Conservation (phyloP, 2,113 vertebrate genomes). For the Dicentrarchus labrax region DNA sequence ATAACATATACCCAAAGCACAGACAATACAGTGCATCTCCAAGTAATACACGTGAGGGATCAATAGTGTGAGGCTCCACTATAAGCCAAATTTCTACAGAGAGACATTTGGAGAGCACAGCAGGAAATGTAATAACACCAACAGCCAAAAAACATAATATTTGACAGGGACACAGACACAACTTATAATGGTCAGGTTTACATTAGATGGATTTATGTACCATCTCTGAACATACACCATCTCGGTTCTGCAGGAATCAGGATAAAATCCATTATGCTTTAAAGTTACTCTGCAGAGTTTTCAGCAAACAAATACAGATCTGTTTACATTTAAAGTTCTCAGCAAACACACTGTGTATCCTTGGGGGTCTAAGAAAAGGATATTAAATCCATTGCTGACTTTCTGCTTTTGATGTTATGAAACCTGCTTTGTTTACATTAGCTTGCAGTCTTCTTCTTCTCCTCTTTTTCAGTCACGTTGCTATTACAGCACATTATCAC, state of each 20-base stretch:
- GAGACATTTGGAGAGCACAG: neutral
- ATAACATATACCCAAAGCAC: neutral
- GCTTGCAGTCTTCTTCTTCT: neutral
- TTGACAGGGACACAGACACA: neutral
- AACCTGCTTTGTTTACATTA: neutral
- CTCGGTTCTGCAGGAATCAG: neutral
- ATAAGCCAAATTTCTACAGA: neutral
- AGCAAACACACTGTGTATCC: neutral
- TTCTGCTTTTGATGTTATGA: neutral
- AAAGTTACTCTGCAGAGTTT: neutral
- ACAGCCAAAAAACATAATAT: constrained; percentile 2
- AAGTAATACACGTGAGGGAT: neutral
- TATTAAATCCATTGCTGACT: neutral
- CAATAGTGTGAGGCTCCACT: neutral
- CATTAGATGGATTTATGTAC: constrained; percentile 20
- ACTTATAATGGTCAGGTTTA: constrained; percentile 1
- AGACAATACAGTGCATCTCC: neutral
- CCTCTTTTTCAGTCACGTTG: neutral
- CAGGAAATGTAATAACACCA: constrained; percentile 5
- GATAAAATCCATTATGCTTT: neutral
- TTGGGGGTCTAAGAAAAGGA: neutral
- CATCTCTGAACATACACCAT: neutral
- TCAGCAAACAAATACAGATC: neutral
- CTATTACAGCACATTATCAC: neutral
- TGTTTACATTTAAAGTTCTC: neutral